Evolutionary conservation across 1,140 invertebrate genomes (phyloP).

Genomic region (Teleogryllus occipitalis): DNA sequence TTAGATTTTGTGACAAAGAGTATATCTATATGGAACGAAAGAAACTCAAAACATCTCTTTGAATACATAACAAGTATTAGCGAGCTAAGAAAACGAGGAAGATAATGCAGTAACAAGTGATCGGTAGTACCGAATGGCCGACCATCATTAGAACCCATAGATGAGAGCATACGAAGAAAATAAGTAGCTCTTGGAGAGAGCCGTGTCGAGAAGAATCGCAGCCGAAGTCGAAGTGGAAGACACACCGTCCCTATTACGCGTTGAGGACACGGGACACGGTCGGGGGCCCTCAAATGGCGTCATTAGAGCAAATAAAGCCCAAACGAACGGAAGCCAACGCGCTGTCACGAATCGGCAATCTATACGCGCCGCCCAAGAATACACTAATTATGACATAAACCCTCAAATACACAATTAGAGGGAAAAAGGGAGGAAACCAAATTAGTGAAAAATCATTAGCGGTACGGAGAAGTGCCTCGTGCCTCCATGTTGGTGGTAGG

Average conservation of each 20-base stretch:
- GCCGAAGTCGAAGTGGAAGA: no score
- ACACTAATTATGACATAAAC: background rate
- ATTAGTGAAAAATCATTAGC: background rate
- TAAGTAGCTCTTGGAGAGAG: no score
- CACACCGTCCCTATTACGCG: background rate
- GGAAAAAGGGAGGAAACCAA: background rate
- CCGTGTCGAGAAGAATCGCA: no score
- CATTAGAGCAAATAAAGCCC: background rate
- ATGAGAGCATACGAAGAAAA: no score
- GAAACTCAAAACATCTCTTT: no score
- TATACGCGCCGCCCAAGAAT: background rate
- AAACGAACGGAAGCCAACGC: background rate
- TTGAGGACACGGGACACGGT: background rate
- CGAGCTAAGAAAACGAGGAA: no score
- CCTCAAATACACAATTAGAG: background rate
- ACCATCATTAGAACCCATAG: no score
- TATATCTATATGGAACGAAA: no score
- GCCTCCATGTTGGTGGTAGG: background rate
- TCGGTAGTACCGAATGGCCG: no score
- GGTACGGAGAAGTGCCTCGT: background rate
- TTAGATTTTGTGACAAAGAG: no score
- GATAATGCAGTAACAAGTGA: no score
- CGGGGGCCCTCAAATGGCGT: background rate
- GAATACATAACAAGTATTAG: no score
- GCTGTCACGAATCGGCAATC: slow-evolving; percentile 3